Evolutionary conservation across 2,888 invertebrate species (phyloP).

Genomic region (Heliconius ismenius): DNA sequence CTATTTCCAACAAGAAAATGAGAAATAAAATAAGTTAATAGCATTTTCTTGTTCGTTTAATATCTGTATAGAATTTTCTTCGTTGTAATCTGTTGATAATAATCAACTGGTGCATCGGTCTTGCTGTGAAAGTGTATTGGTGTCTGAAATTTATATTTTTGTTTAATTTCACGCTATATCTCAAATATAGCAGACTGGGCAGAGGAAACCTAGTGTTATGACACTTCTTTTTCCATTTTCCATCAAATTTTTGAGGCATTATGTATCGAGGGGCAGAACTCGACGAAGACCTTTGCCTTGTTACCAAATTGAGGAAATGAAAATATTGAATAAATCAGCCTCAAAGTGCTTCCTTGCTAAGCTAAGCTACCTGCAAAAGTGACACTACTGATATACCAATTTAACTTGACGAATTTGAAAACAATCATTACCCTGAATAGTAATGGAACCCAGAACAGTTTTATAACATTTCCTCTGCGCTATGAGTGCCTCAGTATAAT

Average conservation of each 20-base stretch:
- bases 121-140: background rate
- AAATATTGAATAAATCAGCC: too few relatives aligned
- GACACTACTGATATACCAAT: too few relatives aligned
- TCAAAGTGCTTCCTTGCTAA: too few relatives aligned
- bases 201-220: background rate
- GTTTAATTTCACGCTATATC: background rate
- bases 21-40: slow-evolving; percentile 30
- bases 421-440: background rate
- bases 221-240: background rate
- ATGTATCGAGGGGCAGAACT: too few relatives aligned
- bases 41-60: slow-evolving; percentile 25
- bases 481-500: background rate
- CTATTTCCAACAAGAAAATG: slow-evolving; percentile 31
- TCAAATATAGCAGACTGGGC: background rate
- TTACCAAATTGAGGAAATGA: too few relatives aligned
- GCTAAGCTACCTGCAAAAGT: too few relatives aligned
- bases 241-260: too few relatives aligned
- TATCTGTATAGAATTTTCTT: slow-evolving; percentile 21
- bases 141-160: background rate
- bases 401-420: too few relatives aligned
- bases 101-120: background rate
- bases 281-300: too few relatives aligned
- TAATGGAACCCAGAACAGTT: background rate
- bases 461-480: background rate
- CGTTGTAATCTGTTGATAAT: slow-evolving; percentile 5